Percentiles rank a stretch among this genome's conserved stretches.
Conservation (phyloP, 2,113 vertebrate genomes). For the Lophotis ruficrista region DNA sequence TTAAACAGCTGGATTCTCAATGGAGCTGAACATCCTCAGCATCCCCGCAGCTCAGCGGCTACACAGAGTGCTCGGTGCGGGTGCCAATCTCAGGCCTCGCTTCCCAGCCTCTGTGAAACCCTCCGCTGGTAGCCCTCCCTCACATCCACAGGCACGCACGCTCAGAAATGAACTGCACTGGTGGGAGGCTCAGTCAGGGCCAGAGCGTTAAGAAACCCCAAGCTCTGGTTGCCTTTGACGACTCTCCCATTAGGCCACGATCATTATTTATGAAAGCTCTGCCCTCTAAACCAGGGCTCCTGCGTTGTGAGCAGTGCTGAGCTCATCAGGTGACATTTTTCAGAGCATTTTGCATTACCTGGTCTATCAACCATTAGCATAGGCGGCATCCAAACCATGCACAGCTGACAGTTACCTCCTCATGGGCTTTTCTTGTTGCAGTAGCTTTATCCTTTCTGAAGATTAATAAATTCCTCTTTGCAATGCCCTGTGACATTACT, state of each 20-base stretch:
- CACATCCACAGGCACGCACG: fast-evolving
- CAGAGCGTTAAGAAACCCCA: not conserved
- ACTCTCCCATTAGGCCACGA: not conserved
- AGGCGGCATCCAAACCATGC: not conserved
- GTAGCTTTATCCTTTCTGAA: not conserved
- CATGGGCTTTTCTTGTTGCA: not conserved
- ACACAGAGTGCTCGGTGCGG: not conserved
- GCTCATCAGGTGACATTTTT: not conserved
- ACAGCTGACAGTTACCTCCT: not conserved
- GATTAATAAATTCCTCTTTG: not conserved
- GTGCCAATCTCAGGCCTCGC: not conserved
- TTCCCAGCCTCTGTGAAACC: not conserved
- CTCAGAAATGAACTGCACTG: not conserved
- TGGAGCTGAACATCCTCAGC: not conserved
- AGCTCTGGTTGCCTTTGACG: not conserved
- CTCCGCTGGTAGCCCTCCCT: not conserved
- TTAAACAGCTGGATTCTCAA: not conserved
- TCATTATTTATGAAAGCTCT: not conserved
- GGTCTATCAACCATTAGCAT: not conserved
- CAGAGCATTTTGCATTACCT: not conserved
- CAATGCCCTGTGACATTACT: not conserved
- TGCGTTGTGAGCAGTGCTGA: not conserved
- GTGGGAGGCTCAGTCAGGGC: not conserved
- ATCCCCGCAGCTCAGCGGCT: not conserved
- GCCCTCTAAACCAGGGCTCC: not conserved